Evolutionary conservation across 1,140 invertebrate species (phyloP).

Genomic region (Achatina immaculata): DNA sequence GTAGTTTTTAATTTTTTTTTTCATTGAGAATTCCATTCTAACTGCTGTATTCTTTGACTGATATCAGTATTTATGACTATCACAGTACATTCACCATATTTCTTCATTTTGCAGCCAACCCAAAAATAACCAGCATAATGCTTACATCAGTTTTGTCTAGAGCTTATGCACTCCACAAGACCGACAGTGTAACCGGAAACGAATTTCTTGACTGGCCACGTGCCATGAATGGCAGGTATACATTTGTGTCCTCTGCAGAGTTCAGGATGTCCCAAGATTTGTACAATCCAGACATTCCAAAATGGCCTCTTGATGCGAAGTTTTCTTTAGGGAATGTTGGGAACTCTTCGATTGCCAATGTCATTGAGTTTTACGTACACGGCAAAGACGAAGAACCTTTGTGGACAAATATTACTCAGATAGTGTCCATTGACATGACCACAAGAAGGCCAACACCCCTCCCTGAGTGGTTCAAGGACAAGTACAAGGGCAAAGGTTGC

Average conservation of each 20-base stretch:
- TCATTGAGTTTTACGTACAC: not conserved
- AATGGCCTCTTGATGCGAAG: slow-evolving; percentile 24
- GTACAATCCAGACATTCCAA: slow-evolving; percentile 9
- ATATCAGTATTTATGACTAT: too few relatives aligned
- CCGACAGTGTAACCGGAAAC: not conserved
- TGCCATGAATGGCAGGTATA: not conserved
- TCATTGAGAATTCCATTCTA: too few relatives aligned
- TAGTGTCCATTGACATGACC: slow-evolving; percentile 29
- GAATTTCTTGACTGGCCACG: slow-evolving; percentile 10
- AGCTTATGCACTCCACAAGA: slow-evolving; percentile 1
- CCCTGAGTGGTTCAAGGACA: slow-evolving; percentile 24
- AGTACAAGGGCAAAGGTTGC: slow-evolving; percentile 17
- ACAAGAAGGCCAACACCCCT: slow-evolving; percentile 36
- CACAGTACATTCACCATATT: too few relatives aligned
- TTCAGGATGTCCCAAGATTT: slow-evolving; percentile 17
- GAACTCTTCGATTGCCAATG: slow-evolving; percentile 15
- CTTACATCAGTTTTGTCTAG: slow-evolving; percentile 16
- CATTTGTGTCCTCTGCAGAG: slow-evolving; percentile 11
- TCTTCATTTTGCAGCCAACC: not conserved
- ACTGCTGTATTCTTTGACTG: too few relatives aligned
- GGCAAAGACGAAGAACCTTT: not conserved
- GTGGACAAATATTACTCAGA: slow-evolving; percentile 16
- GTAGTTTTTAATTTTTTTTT: too few relatives aligned
- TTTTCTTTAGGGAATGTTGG: slow-evolving; percentile 16
- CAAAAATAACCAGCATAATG: slow-evolving; percentile 24